Conservation (phyloP, 2,888 invertebrate genomes). For the Gastracanthus pulcherrimus region DNA sequence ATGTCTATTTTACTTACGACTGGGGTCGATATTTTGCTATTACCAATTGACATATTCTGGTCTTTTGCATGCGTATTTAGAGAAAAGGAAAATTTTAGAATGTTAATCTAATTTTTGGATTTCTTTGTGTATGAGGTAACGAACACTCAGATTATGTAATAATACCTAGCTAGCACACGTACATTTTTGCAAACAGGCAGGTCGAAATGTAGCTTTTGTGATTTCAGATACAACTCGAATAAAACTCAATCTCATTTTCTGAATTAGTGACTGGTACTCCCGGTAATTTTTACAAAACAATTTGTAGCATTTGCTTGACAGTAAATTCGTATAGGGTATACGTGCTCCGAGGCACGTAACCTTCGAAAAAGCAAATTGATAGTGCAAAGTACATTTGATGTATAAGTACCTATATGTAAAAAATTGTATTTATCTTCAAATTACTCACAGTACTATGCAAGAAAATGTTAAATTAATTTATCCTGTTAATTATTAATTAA, state of each 20-base stretch:
- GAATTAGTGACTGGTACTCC: not conserved
- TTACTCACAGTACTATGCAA: too few species aligned
- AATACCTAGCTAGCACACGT: not conserved
- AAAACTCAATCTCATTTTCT: conserved; percentile 11
- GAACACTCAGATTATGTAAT: conserved; percentile 18
- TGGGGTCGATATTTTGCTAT: too few species aligned
- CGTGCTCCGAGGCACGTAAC: not conserved
- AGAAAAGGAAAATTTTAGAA: not conserved
- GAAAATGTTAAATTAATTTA: too few species aligned
- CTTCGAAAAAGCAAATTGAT: not conserved
- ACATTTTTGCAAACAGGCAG: conserved; percentile 2
- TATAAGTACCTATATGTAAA: not conserved
- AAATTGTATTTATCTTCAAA: not conserved
- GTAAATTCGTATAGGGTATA: too few species aligned
- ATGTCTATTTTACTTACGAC: too few species aligned
- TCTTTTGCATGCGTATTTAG: too few species aligned
- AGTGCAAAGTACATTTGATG: not conserved
- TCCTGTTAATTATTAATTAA: too few species aligned
- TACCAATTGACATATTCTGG: too few species aligned
- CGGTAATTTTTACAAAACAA: not conserved
- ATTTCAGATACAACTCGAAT: not conserved
- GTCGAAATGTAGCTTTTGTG: not conserved
- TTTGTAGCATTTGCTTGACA: not conserved
- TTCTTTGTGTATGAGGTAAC: too few species aligned
- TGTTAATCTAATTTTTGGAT: too few species aligned